phyloP scores from a whole-genome alignment of 2,888 invertebrate genomes.

The Mesorhabditis spiculigera region DNA sequence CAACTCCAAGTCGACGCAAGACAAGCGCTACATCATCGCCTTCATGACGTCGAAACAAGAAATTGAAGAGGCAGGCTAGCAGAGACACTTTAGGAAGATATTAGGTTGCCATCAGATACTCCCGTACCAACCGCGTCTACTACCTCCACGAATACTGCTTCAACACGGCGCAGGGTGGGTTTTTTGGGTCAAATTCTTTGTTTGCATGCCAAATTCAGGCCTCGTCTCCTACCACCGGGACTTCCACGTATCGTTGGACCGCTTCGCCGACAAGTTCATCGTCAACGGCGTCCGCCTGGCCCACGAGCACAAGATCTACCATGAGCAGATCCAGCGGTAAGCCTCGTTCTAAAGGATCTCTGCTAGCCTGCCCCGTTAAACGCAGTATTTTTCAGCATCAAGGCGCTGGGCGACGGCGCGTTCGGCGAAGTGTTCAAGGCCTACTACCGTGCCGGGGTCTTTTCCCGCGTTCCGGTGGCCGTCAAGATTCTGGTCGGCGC shows the following conservation, averaged over 20 bases:
- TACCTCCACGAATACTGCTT: not conserved
- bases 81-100: not conserved
- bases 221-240: slow-evolving; percentile 2
- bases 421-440: not conserved
- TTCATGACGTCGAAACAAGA: too few relatives aligned
- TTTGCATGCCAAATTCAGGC: not conserved
- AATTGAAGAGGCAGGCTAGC: too few relatives aligned
- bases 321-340: not conserved
- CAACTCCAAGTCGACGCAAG: not conserved
- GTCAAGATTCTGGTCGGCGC: slow-evolving; percentile 4
- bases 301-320: not conserved
- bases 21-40: too few relatives aligned
- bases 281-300: not conserved
- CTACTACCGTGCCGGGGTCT: not conserved
- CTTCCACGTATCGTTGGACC: not conserved
- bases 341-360: too few relatives aligned
- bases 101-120: not conserved
- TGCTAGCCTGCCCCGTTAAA: too few relatives aligned
- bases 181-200: too few relatives aligned
- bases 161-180: not conserved
- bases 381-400: not conserved
- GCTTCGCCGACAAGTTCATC: not conserved
- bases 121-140: not conserved
- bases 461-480: not conserved
- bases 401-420: not conserved